Base-by-base conservation (phyloP, 2,888 invertebrate species). In the Caenorhabditis uteleia region DNA sequence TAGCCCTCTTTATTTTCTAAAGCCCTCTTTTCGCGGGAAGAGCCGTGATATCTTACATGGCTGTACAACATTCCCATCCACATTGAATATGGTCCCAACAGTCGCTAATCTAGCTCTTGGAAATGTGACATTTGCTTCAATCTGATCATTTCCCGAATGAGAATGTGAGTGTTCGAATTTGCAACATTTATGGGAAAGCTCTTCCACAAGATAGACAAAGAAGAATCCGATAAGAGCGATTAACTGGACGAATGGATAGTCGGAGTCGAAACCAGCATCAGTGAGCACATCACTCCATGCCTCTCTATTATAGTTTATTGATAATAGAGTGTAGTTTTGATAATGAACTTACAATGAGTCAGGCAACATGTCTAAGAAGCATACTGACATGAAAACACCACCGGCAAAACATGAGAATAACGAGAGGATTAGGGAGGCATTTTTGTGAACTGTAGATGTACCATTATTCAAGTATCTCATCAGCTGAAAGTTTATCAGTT, bases 181-280 rank as follows among this genome's bases (percentile, higher is more conserved):
- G 23, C 71, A 77, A 6, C 73, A 25, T 10, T 51, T 39, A 26
- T 61, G 70, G n/a, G 73, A 74, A 14, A 77, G 36, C 26, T 75
- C 76, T 54, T 78, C 78, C n/a, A 73, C 57, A 31, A 78, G 62
- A 49, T 76, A 78, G 44, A 78, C 78, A 38, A 78, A 67, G 53
- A 78, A 77, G 62, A 78, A 76, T 21, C n/a, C 45, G 4, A 21
- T 23, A 6, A 66, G 60, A 29, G 66, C 62, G 21, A 72, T 58
- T 1, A 73, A 48, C 18, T 65, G 66, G 2, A 73, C 73, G 23
- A 73, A 62, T 16, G 73, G 73, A 43, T 73, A 73, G 29, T 68
- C 70, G 29, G 59, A 56, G 4, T 39, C 3, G 53, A 46, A 65
- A n/a, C 53, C 58, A 2, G 62, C 57, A 26, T 55, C 61, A 2